Evolutionary conservation across 2,113 vertebrate species (phyloP).

Genomic region (Dasyornis broadbenti): DNA sequence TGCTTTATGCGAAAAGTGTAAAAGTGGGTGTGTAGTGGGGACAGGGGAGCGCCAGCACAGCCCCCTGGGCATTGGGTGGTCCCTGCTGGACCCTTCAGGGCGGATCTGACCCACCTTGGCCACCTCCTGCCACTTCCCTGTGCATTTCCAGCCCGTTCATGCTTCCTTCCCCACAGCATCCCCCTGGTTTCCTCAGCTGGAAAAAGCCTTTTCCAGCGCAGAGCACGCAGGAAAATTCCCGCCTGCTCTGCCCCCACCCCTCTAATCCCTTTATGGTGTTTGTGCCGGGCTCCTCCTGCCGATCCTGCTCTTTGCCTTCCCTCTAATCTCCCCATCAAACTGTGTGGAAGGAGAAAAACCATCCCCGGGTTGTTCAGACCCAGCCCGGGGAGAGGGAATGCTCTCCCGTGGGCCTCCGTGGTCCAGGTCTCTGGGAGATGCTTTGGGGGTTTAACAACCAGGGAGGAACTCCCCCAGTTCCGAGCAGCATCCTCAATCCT

Average conservation of each 20-base stretch:
- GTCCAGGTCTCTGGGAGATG: background rate
- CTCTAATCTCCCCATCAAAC: background rate
- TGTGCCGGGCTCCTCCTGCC: background rate
- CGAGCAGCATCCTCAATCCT: background rate
- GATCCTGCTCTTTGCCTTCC: constrained; percentile 54
- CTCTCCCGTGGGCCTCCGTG: background rate
- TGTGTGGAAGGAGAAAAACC: background rate
- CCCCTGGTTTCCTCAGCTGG: fast-evolving
- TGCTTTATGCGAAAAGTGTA: background rate
- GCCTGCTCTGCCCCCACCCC: background rate
- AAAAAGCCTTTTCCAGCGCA: background rate
- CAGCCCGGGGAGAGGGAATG: fast-evolving
- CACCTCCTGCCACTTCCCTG: background rate
- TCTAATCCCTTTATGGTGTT: constrained; percentile 60
- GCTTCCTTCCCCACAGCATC: background rate
- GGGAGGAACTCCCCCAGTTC: background rate
- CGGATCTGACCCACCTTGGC: background rate
- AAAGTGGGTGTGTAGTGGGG: fast-evolving
- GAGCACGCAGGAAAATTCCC: background rate
- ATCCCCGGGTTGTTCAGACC: fast-evolving
- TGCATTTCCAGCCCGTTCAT: background rate
- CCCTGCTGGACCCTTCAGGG: background rate
- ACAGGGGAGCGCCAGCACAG: background rate
- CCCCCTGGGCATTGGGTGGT: background rate
- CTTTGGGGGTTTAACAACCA: background rate